Evolutionary conservation across 2,113 vertebrate genomes (phyloP), one percentile per base, ranked within the genome.

Genomic region (Chlorodrepanis virens): DNA sequence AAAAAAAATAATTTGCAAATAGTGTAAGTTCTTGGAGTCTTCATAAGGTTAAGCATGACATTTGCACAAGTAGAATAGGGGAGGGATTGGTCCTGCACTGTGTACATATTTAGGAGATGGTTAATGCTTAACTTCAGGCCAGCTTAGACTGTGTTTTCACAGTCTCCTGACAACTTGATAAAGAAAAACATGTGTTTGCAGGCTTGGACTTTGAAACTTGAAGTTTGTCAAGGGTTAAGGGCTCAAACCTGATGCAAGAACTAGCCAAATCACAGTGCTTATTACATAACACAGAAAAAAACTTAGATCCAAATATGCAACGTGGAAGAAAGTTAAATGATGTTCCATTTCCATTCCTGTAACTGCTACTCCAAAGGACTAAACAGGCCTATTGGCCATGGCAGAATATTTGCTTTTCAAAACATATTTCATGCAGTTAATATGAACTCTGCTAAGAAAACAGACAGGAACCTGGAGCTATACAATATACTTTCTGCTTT

Each of bases 121-220:
- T 90, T 92, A 96, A 93, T 94, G 47, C 9, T 95, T 95, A 93
- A 88, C 81, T 72, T 61, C 5, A 94, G 39, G 33, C 21, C 63
- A 90, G 42, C 8, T 81, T 77, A 39, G 21, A 78, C 39, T 70
- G 40, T 77, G 79, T 75, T 83, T 80, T 86, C 60, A 65, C 25
- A 78, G 27, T 77, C 39, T 74, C 60, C 42, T 92, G 56, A 59
- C 10, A 19, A 31, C 24, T 59, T 83, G 42, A 74, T 83, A 83
- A 92, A 80, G 24, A 25, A 87, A 90, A 90, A 61, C 59, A 95
- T 86, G 50, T 74, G 33, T 83, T 88, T 54, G 12, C 71, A 74
- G 60, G 42, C 47, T 75, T 88, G 64, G 40, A 91, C 85, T 91
- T 94, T 83, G 79, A 83, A 88, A 90, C 74, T 39, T 74, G 22